A percentile compares a stretch with the other conserved stretches of the same genome.
phyloP scores from a whole-genome alignment of 23 tunicate species.

The Clavelina lepadiformis region DNA sequence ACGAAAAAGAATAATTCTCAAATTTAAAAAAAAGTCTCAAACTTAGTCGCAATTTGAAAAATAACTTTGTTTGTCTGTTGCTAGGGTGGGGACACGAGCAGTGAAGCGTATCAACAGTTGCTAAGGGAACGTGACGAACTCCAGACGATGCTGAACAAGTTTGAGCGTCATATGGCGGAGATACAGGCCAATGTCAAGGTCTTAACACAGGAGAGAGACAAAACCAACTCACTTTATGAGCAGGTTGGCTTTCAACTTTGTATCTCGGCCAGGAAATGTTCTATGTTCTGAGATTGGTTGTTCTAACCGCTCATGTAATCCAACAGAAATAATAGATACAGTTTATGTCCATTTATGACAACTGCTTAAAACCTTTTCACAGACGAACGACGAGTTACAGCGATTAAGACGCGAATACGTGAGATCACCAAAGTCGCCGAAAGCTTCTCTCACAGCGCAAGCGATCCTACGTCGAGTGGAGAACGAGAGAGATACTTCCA shows the following conservation, averaged over 20 bases:
- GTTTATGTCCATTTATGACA: too few species aligned
- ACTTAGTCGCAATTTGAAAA: too few species aligned
- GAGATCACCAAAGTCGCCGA: slow-evolving; percentile 82
- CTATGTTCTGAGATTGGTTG: background rate
- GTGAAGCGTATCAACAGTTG: slow-evolving; percentile 36
- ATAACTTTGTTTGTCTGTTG: too few species aligned
- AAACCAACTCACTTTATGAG: slow-evolving; percentile 75
- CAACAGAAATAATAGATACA: too few species aligned
- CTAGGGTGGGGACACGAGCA: slow-evolving; percentile 16
- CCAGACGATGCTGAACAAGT: slow-evolving; percentile 81
- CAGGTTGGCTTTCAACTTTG: slow-evolving; percentile 27
- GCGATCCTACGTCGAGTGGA: slow-evolving; percentile 90
- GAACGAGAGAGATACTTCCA: slow-evolving; percentile 64
- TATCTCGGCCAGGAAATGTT: background rate
- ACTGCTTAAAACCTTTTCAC: too few species aligned
- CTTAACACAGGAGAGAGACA: slow-evolving; percentile 77
- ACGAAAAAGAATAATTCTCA: too few species aligned
- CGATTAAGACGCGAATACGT: slow-evolving; percentile 68
- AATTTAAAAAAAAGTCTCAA: too few species aligned
- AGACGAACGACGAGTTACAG: slow-evolving; percentile 84
- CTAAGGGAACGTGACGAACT: slow-evolving; percentile 79
- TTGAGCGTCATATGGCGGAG: slow-evolving; percentile 88
- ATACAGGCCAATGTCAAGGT: slow-evolving; percentile 87
- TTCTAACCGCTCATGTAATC: too few species aligned
- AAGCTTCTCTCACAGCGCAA: slow-evolving; percentile 90